These are phyloP conservation scores for Eumeta japonica DNA, from an alignment of 1,140 invertebrate species.

Conservation along the genomic window DNA sequence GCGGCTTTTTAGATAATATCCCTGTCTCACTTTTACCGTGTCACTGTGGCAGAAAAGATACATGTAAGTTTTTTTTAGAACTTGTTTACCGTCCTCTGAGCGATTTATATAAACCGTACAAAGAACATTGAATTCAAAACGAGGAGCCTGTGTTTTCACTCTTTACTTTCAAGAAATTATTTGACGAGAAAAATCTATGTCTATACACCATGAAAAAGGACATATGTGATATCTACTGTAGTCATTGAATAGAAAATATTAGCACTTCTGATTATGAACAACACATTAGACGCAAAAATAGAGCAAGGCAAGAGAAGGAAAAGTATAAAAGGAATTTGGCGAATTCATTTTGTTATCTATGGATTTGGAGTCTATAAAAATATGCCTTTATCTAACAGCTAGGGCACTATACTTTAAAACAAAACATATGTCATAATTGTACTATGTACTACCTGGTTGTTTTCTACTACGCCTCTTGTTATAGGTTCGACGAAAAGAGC, in stretches of 20 bases:
- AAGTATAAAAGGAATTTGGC: conserved; percentile 8
- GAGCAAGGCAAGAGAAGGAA: conserved; percentile 8
- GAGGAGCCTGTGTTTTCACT: conserved; percentile 2
- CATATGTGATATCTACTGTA: conserved; percentile 9
- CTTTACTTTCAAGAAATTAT: conserved; percentile 11
- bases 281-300: conserved; percentile 9
- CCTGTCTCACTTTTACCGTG: conserved; percentile 8
- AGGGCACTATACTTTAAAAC: conserved; percentile 48
- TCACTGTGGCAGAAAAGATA: conserved; percentile 7
- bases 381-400: conserved; percentile 29
- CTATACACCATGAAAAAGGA: conserved; percentile 13
- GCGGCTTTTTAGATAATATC: conserved; percentile 4
- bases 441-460: conserved; percentile 46
- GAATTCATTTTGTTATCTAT: conserved; percentile 15
- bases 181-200: no score
- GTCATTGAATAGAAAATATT: conserved; percentile 3
- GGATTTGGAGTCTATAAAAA: conserved; percentile 35
- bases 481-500: conserved; percentile 40
- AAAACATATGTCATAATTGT: conserved; percentile 44
- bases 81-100: conserved; percentile 3
- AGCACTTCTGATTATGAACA: conserved; percentile 1
- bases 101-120: conserved; percentile 13
- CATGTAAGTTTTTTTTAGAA: conserved; percentile 7
- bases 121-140: conserved; percentile 8
- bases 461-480: conserved; percentile 22